These are phyloP conservation scores for Aurelia aurita DNA, from an alignment of 30 jellyfish, hydroid and myxozoan genomes.

Conservation along the genomic window DNA sequence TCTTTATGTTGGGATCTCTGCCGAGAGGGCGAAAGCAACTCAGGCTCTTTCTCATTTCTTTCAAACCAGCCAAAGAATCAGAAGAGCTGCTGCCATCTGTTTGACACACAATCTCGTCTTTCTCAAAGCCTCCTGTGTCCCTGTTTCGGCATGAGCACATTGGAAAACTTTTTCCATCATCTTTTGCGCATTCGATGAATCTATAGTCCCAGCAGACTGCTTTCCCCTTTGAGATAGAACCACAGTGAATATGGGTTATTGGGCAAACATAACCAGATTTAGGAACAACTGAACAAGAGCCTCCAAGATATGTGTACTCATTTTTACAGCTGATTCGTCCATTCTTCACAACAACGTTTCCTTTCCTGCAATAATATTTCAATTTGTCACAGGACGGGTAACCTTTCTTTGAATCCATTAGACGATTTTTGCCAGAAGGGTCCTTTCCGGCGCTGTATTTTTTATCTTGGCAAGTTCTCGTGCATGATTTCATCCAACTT, in stretches of 20 bases:
- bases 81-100: constrained; percentile 8
- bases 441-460: constrained; percentile 10
- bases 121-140: constrained; percentile 5
- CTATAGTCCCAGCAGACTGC: constrained; percentile 33
- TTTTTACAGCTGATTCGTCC: constrained; percentile 3
- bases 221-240: not conserved
- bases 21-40: constrained; percentile 1
- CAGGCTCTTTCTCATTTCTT: not conserved
- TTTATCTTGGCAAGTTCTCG: constrained; percentile 19
- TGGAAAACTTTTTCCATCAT: constrained; percentile 4
- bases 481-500: constrained; percentile 1
- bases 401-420: not conserved
- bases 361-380: constrained; percentile 6
- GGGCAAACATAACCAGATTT: constrained; percentile 6
- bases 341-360: constrained; percentile 20
- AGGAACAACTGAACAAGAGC: not conserved
- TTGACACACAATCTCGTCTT: constrained; percentile 14
- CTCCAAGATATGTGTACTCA: constrained; percentile 9
- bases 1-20: too few relatives aligned
- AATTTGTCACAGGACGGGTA: constrained; percentile 19
- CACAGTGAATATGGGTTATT: constrained; percentile 11
- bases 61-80: not conserved
- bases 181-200: constrained; percentile 17
- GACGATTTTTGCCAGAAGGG: constrained; percentile 10
- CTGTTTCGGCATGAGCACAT: constrained; percentile 19